Percentiles rank a stretch among this genome's conserved stretches.
phyloP scores from a whole-genome alignment of 2,888 invertebrate species.

The Peribatodes rhomboidaria region DNA sequence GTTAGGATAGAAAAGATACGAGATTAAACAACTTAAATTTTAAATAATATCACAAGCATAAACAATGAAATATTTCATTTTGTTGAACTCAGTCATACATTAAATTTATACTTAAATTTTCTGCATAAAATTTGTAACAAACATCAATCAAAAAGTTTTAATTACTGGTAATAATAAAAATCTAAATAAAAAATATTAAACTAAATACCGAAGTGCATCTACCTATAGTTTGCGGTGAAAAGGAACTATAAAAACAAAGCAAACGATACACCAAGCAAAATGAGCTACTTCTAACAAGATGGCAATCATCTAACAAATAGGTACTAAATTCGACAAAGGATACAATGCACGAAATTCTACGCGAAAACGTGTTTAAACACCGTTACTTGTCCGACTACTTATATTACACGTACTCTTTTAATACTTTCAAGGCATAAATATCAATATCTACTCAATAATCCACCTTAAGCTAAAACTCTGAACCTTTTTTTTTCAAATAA shows the following conservation, averaged over 20 bases:
- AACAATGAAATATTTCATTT: slow-evolving; percentile 61
- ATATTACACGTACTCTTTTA: slow-evolving; percentile 80
- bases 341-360: slow-evolving; percentile 84
- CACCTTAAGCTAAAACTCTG: slow-evolving; percentile 76
- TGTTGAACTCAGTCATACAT: slow-evolving; percentile 58
- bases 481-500: slow-evolving; percentile 66
- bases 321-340: slow-evolving; percentile 72
- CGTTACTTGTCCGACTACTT: slow-evolving; percentile 75
- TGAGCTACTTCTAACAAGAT: slow-evolving; percentile 57
- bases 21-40: slow-evolving; percentile 76
- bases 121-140: slow-evolving; percentile 37
- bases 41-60: slow-evolving; percentile 83
- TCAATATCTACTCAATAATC: slow-evolving; percentile 65
- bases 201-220: slow-evolving; percentile 63
- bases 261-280: slow-evolving; percentile 58
- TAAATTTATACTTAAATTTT: slow-evolving; percentile 41
- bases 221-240: slow-evolving; percentile 42
- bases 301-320: slow-evolving; percentile 59
- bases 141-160: slow-evolving; percentile 11
- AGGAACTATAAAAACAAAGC: slow-evolving; percentile 45
- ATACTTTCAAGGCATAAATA: slow-evolving; percentile 83
- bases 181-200: slow-evolving; percentile 45
- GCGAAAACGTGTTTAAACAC: slow-evolving; percentile 82
- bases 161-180: slow-evolving; percentile 1
- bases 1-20: slow-evolving; percentile 81